Evolutionary conservation across 1,140 invertebrate species (phyloP).

Genomic region (Brachionus asplanchnoidis): DNA sequence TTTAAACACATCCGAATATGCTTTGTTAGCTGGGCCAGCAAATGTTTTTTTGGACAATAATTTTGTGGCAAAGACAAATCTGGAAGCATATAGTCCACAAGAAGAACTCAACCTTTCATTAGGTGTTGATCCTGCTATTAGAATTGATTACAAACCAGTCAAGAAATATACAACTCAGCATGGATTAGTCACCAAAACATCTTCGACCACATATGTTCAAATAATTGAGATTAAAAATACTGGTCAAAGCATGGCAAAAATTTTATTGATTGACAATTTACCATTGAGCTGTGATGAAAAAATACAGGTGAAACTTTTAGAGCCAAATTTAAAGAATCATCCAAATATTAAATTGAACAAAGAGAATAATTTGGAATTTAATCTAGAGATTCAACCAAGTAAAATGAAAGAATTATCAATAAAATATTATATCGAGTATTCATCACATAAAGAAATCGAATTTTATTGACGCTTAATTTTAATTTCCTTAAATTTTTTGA

Average conservation of each 20-base stretch:
- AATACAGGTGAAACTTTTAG: background rate
- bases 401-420: constrained; percentile 11
- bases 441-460: constrained; percentile 43
- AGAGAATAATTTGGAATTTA: constrained; percentile 36
- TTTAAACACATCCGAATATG: constrained; percentile 52
- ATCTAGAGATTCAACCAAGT: background rate
- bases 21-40: constrained; percentile 52
- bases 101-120: background rate
- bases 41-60: constrained; percentile 57
- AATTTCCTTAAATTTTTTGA: no score
- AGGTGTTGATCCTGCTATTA: constrained; percentile 55
- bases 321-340: background rate
- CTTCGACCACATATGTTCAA: constrained; percentile 50
- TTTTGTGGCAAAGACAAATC: constrained; percentile 48
- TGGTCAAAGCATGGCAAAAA: constrained; percentile 47
- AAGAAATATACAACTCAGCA: constrained; percentile 46
- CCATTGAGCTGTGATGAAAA: constrained; percentile 45
- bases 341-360: constrained; percentile 7
- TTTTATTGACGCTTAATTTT: constrained; percentile 3
- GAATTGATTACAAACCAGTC: constrained; percentile 55
- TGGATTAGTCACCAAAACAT: constrained; percentile 46
- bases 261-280: constrained; percentile 53
- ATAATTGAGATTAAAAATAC: constrained; percentile 56
- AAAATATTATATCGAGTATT: background rate
- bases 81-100: constrained; percentile 30